These are phyloP conservation scores for Callipepla squamata DNA, from an alignment of 2,113 vertebrate genomes.

Conservation along the genomic window DNA sequence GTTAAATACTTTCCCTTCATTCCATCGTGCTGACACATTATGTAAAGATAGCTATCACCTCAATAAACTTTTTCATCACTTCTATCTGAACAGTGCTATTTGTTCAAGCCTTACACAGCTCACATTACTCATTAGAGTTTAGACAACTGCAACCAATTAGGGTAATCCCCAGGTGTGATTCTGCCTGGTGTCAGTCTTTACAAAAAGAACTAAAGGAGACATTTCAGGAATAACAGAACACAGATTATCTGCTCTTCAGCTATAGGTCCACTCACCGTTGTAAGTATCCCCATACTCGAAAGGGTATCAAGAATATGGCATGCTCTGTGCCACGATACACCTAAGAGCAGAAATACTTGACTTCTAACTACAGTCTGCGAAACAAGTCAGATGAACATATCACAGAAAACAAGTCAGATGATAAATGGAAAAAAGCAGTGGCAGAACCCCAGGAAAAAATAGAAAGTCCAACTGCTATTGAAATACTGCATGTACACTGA, in stretches of 20 bases:
- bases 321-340: not conserved
- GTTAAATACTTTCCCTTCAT: not conserved
- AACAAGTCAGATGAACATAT: not conserved
- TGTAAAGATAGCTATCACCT: not conserved
- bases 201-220: not conserved
- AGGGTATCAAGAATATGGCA: not conserved
- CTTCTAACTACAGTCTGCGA: not conserved
- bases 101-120: not conserved
- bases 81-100: not conserved
- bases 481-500: not conserved
- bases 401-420: constrained; percentile 4
- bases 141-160: not conserved
- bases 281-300: not conserved
- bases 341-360: not conserved
- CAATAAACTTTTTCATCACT: not conserved
- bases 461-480: not conserved
- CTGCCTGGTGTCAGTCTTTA: not conserved
- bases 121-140: not conserved
- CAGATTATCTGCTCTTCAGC: not conserved
- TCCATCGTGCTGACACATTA: not conserved
- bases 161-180: not conserved
- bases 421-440: not conserved
- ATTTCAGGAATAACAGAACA: not conserved
- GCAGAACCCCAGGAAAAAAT: constrained; percentile 42
- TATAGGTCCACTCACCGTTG: not conserved